These are phyloP conservation scores for Smittia sp. DNA, from an alignment of 2,888 invertebrate species.

Conservation along the genomic window DNA sequence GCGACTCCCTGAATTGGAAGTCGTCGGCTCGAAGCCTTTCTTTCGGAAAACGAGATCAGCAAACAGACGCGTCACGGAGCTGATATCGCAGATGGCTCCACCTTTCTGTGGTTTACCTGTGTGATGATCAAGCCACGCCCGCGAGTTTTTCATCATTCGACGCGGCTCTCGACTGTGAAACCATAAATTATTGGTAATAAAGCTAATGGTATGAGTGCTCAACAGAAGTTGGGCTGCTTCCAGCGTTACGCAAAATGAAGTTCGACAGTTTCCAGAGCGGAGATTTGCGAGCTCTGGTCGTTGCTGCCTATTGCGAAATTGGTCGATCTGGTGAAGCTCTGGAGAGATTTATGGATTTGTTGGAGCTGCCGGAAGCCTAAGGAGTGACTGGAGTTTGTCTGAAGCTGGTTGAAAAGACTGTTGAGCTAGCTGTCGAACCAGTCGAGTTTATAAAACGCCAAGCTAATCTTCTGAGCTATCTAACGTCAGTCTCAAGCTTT, in stretches of 20 bases:
- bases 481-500: no score
- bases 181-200: slow-evolving; percentile 39
- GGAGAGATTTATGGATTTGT: no score
- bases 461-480: no score
- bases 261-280: no score
- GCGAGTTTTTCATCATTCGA: not conserved
- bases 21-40: not conserved
- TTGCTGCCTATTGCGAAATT: no score
- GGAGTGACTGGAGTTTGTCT: no score
- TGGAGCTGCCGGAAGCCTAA: no score
- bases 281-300: no score
- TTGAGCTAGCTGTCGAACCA: no score
- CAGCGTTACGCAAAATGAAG: slow-evolving; percentile 37
- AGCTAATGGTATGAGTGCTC: slow-evolving; percentile 19
- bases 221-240: slow-evolving; percentile 5
- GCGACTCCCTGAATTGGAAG: slow-evolving; percentile 32
- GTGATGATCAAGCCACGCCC: slow-evolving; percentile 35
- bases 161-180: not conserved
- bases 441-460: no score
- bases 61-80: not conserved
- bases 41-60: slow-evolving; percentile 19
- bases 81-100: slow-evolving; percentile 20
- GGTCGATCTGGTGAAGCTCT: no score
- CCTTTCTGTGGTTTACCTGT: slow-evolving; percentile 35
- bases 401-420: no score